phyloP scores from a whole-genome alignment of 2,113 vertebrate genomes.

The Callospermophilus lateralis region DNA sequence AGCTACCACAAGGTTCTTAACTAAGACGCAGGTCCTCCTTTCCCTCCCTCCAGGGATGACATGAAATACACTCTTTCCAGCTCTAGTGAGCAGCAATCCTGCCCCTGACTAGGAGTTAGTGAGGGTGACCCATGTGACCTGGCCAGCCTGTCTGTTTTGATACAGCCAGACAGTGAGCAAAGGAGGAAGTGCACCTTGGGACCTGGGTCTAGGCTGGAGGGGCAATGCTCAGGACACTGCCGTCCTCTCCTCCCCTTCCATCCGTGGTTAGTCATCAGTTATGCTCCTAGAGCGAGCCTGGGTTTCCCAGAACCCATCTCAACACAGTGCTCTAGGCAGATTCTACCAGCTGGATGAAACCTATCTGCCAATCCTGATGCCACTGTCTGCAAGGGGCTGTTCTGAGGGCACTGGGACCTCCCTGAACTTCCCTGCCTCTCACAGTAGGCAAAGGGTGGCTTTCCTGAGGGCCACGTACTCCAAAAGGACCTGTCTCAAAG shows the following conservation, averaged over 20 bases:
- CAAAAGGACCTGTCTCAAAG: neutral
- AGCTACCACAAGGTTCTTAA: neutral
- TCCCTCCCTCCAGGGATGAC: neutral
- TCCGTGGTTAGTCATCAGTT: neutral
- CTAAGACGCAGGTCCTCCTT: neutral
- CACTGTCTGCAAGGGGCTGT: neutral
- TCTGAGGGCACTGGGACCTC: neutral
- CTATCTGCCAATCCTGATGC: neutral
- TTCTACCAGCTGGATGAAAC: too few species aligned
- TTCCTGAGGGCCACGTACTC: neutral
- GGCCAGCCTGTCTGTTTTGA: neutral
- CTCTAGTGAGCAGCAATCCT: neutral
- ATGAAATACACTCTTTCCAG: neutral
- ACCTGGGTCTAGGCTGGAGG: neutral
- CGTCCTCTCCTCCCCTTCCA: neutral
- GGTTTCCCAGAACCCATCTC: neutral
- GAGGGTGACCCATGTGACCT: neutral
- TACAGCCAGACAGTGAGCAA: neutral
- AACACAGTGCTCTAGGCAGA: neutral
- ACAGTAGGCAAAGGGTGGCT: neutral
- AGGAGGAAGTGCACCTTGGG: neutral
- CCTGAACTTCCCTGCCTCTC: neutral
- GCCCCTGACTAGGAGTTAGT: neutral
- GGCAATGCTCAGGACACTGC: neutral
- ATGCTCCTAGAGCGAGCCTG: neutral